Conservation (phyloP, 2,888 invertebrate species). For the Amaurobius ferox region DNA sequence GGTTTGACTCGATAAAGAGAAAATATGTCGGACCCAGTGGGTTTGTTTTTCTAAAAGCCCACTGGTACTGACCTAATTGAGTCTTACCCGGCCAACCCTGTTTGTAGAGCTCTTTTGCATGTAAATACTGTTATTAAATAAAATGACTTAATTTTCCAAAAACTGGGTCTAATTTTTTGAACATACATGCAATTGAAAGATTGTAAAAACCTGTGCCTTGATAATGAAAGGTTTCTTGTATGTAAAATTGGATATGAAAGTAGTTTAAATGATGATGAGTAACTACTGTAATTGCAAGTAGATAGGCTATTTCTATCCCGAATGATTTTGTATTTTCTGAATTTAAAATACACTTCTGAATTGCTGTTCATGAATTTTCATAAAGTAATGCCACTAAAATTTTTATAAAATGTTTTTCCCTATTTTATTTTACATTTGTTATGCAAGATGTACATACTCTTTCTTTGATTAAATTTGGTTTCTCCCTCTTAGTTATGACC, state of each 20-base stretch:
- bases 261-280: neutral
- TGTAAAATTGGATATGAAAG: slow-evolving; percentile 10
- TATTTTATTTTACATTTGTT: neutral
- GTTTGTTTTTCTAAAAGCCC: no score
- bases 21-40: no score
- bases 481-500: neutral
- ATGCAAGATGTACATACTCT: neutral
- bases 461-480: neutral
- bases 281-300: slow-evolving; percentile 6
- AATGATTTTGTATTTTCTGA: slow-evolving; percentile 5
- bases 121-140: neutral
- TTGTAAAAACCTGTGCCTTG: slow-evolving; percentile 16
- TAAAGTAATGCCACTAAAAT: neutral
- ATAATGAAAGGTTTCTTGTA: slow-evolving; percentile 8
- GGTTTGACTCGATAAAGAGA: no score
- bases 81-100: no score
- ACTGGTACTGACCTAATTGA: no score
- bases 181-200: neutral
- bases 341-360: neutral
- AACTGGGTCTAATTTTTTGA: neutral
- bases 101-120: no score
- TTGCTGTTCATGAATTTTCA: neutral
- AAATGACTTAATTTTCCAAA: neutral
- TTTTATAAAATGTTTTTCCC: neutral
- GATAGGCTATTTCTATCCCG: slow-evolving; percentile 6